Base-by-base conservation (phyloP, 2,113 vertebrate species). In the Corydoras maculifer region DNA sequence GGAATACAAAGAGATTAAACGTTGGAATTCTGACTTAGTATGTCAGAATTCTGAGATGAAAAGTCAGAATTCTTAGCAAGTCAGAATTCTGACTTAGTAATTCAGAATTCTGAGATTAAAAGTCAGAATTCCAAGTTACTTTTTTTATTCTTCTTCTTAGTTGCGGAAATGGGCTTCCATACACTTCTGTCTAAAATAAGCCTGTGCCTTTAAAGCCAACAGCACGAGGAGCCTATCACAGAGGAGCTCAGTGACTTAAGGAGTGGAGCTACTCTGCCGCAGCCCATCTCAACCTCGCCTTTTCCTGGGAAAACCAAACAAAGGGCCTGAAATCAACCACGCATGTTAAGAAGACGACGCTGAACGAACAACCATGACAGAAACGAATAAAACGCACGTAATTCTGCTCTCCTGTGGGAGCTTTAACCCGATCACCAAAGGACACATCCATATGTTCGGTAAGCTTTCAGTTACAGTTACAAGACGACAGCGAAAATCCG, bases 401-500 rank as follows among this genome's bases (percentile, higher is more conserved):
- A 98, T 98, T 80, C 75, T 98, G 85, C 90, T 98, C 70, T 91
- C 96, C 80, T 98, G 96, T 84, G 96, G 96, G 86, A 98, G 95
- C 88, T 97, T 98, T 89, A 98, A 98, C 77, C 96, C 96, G 79
- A 90, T 98, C 88, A 98, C 96, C 77, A 96, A 94, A 82, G 95
- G 94, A 77, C 95, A 98, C 88, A 90, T 98, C 82, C 94, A 98
- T 85, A 97, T 98, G 95, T 98, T 98, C 81, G 96, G 96, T 98
- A 86, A 92, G 94, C 82, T 65, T 61, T 65, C 4, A 43, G 2
- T 55, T 63, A 25, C 18, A 25, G 18, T 55, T 43, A 18, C 6
- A 13, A 51, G 58, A 15, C 30, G 14, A 30, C 3, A 43, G 18
- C 15, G 51, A 53, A 53, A 53, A 53, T 53, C 3, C 51, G 5